Evolutionary conservation across 2,797 vertebrate genomes (phyloP).

Genomic region (Streptopelia turtur): DNA sequence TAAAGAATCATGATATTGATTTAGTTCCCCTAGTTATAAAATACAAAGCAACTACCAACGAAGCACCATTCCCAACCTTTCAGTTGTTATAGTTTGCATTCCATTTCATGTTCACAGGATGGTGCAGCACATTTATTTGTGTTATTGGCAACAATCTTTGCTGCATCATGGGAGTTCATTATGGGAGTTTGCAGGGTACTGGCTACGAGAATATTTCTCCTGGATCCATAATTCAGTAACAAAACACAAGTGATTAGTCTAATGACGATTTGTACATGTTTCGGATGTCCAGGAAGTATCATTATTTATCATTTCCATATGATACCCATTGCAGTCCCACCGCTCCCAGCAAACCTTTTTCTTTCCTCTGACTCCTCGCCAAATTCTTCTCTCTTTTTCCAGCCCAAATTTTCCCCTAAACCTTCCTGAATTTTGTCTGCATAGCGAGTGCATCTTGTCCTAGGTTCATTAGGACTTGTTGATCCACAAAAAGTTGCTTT

Average conservation of each 20-base stretch:
- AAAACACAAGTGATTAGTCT: background rate
- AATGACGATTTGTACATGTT: background rate
- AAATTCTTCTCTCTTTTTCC: background rate
- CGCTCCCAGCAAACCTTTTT: background rate
- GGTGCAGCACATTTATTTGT: slow-evolving; percentile 16
- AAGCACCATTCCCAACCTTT: background rate
- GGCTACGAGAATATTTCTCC: background rate
- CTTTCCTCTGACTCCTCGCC: background rate
- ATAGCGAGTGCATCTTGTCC: background rate
- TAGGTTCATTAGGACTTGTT: background rate
- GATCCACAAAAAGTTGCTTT: background rate
- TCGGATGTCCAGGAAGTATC: background rate
- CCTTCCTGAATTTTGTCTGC: background rate
- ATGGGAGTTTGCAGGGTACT: background rate
- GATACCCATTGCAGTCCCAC: background rate
- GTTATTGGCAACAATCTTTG: background rate
- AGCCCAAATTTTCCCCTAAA: accelerated
- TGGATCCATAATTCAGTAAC: background rate
- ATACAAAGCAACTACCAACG: slow-evolving; percentile 32
- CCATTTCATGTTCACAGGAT: slow-evolving; percentile 28
- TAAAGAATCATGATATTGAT: slow-evolving; percentile 51
- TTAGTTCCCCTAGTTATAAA: slow-evolving; percentile 30
- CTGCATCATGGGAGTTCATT: slow-evolving; percentile 35
- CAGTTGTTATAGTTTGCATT: slow-evolving; percentile 18
- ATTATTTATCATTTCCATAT: background rate